phyloP scores from a whole-genome alignment of 2,113 vertebrate species.

The Sapayoa aenigma region DNA sequence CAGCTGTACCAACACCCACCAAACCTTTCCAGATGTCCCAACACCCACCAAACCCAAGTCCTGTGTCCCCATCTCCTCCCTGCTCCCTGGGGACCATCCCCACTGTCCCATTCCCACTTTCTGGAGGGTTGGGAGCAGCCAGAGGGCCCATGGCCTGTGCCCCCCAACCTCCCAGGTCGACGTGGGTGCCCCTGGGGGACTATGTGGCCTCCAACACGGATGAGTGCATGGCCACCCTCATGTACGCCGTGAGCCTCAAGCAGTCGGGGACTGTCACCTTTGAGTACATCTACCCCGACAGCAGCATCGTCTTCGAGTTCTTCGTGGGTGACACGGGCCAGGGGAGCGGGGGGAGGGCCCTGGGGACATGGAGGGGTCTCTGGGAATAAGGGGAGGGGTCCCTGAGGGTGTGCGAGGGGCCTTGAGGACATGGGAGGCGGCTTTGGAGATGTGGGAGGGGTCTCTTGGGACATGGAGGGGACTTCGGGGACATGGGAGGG shows the following conservation, averaged over 20 bases:
- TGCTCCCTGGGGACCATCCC: neutral
- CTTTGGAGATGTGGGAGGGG: too few species aligned
- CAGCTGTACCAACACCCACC: neutral
- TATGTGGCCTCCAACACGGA: slow-evolving; percentile 91
- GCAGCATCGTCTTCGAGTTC: slow-evolving; percentile 92
- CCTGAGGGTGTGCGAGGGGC: too few species aligned
- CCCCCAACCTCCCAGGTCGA: slow-evolving; percentile 76
- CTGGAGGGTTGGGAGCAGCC: accelerated
- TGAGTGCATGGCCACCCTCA: slow-evolving; percentile 90
- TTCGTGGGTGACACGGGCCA: slow-evolving; percentile 76
- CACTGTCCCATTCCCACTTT: neutral
- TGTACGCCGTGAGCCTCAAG: slow-evolving; percentile 91
- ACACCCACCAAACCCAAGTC: neutral
- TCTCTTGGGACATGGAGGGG: too few species aligned
- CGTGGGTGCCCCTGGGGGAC: slow-evolving; percentile 86
- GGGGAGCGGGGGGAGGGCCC: neutral
- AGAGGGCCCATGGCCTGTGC: neutral
- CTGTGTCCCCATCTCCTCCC: neutral
- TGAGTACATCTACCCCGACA: slow-evolving; percentile 92
- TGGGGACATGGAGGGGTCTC: too few species aligned
- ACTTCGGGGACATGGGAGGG: too few species aligned
- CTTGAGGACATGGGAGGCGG: too few species aligned
- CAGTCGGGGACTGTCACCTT: slow-evolving; percentile 86
- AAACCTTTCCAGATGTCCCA: neutral
- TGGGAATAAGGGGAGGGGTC: too few species aligned